phyloP scores from a whole-genome alignment of 2,113 vertebrate species.

The Connochaetes taurinus region DNA sequence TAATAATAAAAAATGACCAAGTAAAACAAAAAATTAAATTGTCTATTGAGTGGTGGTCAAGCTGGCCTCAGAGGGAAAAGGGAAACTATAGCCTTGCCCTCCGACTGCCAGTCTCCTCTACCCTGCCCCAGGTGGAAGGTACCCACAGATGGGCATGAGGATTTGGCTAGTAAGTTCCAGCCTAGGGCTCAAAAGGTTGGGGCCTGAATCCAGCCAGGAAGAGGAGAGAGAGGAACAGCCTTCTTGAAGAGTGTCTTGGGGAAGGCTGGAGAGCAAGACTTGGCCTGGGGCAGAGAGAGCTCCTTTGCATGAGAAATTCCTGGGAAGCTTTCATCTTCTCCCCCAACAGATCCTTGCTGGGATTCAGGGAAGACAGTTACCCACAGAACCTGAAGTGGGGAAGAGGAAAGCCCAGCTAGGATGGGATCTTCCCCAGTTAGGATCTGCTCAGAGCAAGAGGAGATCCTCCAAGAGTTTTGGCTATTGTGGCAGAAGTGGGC shows the following conservation, averaged over 20 bases:
- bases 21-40: conserved; percentile 62
- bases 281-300: neutral
- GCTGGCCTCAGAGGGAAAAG: neutral
- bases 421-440: neutral
- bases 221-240: neutral
- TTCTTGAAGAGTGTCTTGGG: neutral
- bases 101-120: neutral
- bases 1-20: conserved; percentile 51
- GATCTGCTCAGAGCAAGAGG: neutral
- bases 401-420: neutral
- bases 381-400: neutral
- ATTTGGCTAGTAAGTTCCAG: neutral
- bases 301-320: neutral
- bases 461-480: neutral
- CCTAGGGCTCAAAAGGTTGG: neutral
- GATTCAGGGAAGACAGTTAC: neutral
- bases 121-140: neutral
- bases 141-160: neutral
- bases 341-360: neutral
- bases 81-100: neutral
- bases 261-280: neutral
- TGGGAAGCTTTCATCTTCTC: neutral
- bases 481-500: neutral
- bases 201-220: neutral
- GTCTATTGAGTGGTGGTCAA: neutral